Evolutionary conservation across 1,140 invertebrate genomes (phyloP).

Genomic region (Aphaenogaster rudis): DNA sequence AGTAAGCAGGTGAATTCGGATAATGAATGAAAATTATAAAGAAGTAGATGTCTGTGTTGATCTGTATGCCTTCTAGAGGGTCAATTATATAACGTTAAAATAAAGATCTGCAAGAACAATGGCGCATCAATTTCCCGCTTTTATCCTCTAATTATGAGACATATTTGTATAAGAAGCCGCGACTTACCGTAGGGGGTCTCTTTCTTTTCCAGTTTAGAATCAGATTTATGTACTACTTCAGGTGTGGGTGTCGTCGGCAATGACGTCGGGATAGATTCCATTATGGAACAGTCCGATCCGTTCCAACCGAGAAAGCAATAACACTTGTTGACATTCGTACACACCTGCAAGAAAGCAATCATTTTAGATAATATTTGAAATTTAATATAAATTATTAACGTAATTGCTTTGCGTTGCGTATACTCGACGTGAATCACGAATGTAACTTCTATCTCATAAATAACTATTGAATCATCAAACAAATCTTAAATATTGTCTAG

Average conservation of each 20-base stretch:
- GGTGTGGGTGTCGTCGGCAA: constrained; percentile 85
- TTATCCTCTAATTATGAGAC: constrained; percentile 36
- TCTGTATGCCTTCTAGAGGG: background rate
- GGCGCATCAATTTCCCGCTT: constrained; percentile 46
- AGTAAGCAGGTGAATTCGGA: constrained; percentile 5
- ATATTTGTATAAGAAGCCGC: constrained; percentile 4
- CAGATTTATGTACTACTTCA: constrained; percentile 86
- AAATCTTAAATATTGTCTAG: constrained; percentile 5
- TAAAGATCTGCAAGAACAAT: constrained; percentile 23
- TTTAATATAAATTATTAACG: constrained; percentile 17
- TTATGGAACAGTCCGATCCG: constrained; percentile 95
- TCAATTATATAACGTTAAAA: background rate
- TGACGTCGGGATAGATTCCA: constrained; percentile 89
- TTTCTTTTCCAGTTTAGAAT: constrained; percentile 93
- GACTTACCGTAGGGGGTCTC: constrained; percentile 95
- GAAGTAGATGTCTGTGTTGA: background rate
- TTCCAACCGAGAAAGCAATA: constrained; percentile 96
- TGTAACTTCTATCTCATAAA: background rate
- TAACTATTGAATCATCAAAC: background rate
- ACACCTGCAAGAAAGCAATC: constrained; percentile 89
- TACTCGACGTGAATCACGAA: background rate
- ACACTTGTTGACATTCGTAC: constrained; percentile 97
- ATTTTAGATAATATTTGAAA: constrained; percentile 9
- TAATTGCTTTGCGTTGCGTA: no score
- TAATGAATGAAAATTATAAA: background rate